Percentiles rank a stretch among this genome's conserved stretches.
phyloP scores from a whole-genome alignment of 2,797 vertebrate species.

The Poliocrania exsul region DNA sequence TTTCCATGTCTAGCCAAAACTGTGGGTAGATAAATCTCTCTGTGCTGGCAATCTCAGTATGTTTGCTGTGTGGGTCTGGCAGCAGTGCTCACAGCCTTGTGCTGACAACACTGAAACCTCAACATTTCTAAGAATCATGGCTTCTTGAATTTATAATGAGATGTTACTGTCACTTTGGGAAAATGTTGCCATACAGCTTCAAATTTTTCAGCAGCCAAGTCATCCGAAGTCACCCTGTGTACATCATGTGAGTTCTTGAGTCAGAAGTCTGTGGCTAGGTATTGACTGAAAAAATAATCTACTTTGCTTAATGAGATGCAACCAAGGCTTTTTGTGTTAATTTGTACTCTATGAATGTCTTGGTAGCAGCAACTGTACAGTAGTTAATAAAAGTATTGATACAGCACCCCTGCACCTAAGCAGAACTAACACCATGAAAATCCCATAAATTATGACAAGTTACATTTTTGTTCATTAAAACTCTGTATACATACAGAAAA shows the following conservation, averaged over 20 bases:
- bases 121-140: not conserved
- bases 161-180: not conserved
- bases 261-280: not conserved
- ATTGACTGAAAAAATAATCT: not conserved
- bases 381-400: not conserved
- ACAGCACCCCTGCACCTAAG: not conserved
- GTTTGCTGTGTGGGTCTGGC: not conserved
- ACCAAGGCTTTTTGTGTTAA: not conserved
- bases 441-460: not conserved
- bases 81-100: not conserved
- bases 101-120: not conserved
- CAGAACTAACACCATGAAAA: not conserved
- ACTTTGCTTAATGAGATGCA: not conserved
- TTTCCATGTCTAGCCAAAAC: not conserved
- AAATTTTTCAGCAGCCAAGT: not conserved
- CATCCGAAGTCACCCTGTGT: rapidly evolving
- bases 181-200: not conserved
- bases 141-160: not conserved
- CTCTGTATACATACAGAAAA: not conserved
- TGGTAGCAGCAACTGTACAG: not conserved
- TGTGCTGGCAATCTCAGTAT: not conserved
- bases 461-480: not conserved
- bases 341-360: not conserved
- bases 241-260: not conserved
- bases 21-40: not conserved